A percentile compares a stretch with the other conserved stretches of the same genome.
These are phyloP conservation scores for Drosophila pruinosa DNA, from an alignment of 1,140 invertebrate species.

Conservation along the genomic window DNA sequence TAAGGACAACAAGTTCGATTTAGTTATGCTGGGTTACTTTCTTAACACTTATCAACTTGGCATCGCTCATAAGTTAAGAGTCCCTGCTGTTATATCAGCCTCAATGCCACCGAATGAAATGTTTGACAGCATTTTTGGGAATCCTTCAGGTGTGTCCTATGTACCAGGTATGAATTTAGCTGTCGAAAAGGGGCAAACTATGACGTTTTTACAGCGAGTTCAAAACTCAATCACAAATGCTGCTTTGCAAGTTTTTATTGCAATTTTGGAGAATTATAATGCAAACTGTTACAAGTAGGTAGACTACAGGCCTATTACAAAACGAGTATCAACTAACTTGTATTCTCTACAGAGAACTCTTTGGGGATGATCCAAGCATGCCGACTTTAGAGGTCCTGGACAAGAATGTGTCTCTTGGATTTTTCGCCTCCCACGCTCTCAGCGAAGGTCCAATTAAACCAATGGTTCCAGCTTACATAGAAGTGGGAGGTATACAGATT, in stretches of 20 bases:
- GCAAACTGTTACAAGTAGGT: constrained; percentile 41
- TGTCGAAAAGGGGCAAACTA: background rate
- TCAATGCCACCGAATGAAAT: constrained; percentile 29
- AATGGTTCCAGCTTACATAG: constrained; percentile 70
- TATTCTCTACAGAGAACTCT: constrained; percentile 30
- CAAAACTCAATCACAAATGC: constrained; percentile 16
- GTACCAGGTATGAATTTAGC: constrained; percentile 39
- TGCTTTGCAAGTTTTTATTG: background rate
- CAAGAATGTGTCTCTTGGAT: constrained; percentile 53
- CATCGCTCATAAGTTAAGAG: constrained; percentile 62
- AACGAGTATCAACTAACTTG: background rate
- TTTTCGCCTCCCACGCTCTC: constrained; percentile 49
- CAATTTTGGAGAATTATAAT: constrained; percentile 22
- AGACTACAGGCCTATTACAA: background rate
- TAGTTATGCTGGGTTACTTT: constrained; percentile 63
- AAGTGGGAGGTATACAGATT: constrained; percentile 82
- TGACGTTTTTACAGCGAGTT: constrained; percentile 32
- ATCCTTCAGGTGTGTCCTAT: constrained; percentile 50
- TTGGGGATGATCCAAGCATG: constrained; percentile 39
- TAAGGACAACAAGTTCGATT: constrained; percentile 56
- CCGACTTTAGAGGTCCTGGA: constrained; percentile 33
- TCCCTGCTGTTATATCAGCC: constrained; percentile 44
- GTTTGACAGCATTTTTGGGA: constrained; percentile 45
- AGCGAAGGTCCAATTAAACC: constrained; percentile 64
- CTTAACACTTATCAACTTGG: constrained; percentile 64